Conservation (phyloP, 2,888 invertebrate genomes). For the Pecten maximus region DNA sequence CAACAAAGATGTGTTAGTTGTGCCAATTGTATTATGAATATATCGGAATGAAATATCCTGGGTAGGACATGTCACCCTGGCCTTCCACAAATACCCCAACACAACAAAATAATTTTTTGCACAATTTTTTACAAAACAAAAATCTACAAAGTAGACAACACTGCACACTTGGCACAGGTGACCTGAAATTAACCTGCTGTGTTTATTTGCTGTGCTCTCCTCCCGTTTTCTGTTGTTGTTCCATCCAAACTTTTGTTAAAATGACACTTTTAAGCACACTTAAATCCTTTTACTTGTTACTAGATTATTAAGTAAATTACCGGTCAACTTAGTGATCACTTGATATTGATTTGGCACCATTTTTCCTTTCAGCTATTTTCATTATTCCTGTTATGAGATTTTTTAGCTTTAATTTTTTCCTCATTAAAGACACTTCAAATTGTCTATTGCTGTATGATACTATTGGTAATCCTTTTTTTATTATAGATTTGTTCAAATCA, state of each 20-base stretch:
- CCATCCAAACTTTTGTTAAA: not conserved
- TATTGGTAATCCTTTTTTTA: not conserved
- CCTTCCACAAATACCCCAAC: not conserved
- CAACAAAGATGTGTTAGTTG: too few species aligned
- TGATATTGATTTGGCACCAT: not conserved
- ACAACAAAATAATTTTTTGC: not conserved
- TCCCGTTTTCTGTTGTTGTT: not conserved
- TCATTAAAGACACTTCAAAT: not conserved
- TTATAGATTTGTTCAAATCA: not conserved
- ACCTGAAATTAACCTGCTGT: not conserved
- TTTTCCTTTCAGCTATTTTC: slow-evolving; percentile 29
- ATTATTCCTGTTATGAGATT: not conserved
- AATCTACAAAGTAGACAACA: too few species aligned
- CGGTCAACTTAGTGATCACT: not conserved
- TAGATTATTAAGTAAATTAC: not conserved
- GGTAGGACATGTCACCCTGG: not conserved
- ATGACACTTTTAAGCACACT: slow-evolving; percentile 35
- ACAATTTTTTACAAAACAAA: not conserved
- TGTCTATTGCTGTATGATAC: not conserved
- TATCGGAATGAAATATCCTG: too few species aligned
- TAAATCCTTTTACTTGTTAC: slow-evolving; percentile 20
- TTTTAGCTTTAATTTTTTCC: not conserved
- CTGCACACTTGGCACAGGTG: not conserved
- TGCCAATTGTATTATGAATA: too few species aligned
- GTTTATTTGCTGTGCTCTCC: slow-evolving; percentile 7